Evolutionary conservation across 2,113 vertebrate species (phyloP), one percentile per base, ranked within the genome.

Genomic region (Piprites chloris): DNA sequence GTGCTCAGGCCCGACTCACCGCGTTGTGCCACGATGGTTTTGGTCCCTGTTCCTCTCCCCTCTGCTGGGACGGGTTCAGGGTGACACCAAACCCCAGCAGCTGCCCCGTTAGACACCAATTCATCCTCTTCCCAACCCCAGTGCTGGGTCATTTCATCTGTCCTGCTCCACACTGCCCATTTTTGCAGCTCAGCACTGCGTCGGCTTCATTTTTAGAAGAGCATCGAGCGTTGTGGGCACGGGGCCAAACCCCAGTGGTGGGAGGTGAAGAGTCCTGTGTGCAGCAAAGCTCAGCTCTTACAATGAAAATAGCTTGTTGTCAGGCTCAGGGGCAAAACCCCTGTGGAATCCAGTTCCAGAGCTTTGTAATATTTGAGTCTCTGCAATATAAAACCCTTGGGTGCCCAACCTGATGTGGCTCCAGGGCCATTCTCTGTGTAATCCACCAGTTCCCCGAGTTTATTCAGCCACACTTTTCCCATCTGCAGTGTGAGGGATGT

Each of bases 191-290:
- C 59, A 37, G 63, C 13, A 2, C 62, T 26, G 77, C 21, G 1
- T 39, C 9, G 63, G 21, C 46, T 61, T 24, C 67, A 17, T 42
- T 62, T 95, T 71, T 18, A 55, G 76, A 53, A 62, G 17, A 84
- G 65, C 42, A 33, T 41, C 23, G 14, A 41, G 18, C 1, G 1
- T 5, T 10, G 49, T 3, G 46, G 94, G 76, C 83, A 30, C 1
- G 0, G 61, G 23, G 89, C 93, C 91, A 86, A n/a, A 44, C 37
- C 63, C 1, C 37, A 11, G 55, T 6, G 79, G 76, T 2, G 22
- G 63, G 86, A 93, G 96, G 91, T 80, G 91, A 89, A 89, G 90
- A 35, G 65, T 22, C 67, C 44, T 61, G 63, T 55, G 35, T 14
- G 61, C 49, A 46, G 42, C 6, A 41, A n/a, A 42, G 52, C 44